Evolutionary conservation across 2,113 vertebrate species (phyloP), one percentile per base, ranked within the genome.

Genomic region (Podarcis muralis): DNA sequence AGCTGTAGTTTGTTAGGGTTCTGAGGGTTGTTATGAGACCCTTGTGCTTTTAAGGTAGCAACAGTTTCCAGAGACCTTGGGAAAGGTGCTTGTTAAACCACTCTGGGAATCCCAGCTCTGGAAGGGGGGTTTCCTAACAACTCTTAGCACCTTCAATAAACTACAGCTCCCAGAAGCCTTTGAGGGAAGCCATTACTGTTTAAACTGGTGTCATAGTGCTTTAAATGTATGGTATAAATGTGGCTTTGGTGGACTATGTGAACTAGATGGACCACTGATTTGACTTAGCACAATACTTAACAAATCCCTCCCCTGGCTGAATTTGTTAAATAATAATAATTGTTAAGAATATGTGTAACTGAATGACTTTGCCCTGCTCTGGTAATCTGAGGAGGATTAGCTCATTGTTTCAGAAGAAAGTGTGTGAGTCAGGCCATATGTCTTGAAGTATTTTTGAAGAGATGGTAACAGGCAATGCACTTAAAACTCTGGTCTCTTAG

Each of bases 361-460:
- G 77, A 6, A 4, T 90, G n/a, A 5, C 59, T 16, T 69, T 43
- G 25, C 11, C 4, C 32, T 83, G 32, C 30, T 86, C 30, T 22
- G 22, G 3, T 11, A 72, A 11, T 40, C 1, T 3, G 8, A 37
- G 72, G 15, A 53, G 15, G 35, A 2, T 43, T 84, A 72, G 43
- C 22, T 90, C 8, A 4, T 0, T 62, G 0, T 72, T 84, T 88
- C 23, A 22, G 37, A 40, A 89, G 32, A 87, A 79, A 43, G 15
- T 13, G 3, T 77, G 25, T 5, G 62, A 91, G 69, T 90, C 80
- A 30, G 68, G 1, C 0, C 12, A 6, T 27, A 3, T n/a, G 13
- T 27, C 27, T 65, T 37, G 57, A 23, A 91, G 83, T 30, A 12
- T 74, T 82, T 25, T 88, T 84, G 87, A 88, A 68, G 72, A 88